A percentile compares a stretch with the other conserved stretches of the same genome.
Evolutionary conservation across 2,113 vertebrate genomes (phyloP).

Genomic region (Xiphias gladius): DNA sequence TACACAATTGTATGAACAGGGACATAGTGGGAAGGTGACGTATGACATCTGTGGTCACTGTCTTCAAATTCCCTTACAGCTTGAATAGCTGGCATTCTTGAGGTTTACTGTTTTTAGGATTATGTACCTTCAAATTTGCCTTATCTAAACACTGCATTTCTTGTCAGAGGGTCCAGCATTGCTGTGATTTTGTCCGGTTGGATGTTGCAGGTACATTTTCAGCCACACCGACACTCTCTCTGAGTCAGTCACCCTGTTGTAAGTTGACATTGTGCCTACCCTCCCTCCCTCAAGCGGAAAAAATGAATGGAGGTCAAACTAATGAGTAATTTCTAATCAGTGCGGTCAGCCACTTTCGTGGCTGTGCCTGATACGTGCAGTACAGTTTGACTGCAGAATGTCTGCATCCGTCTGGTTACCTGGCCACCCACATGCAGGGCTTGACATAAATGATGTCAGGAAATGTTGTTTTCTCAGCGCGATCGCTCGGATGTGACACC

Average conservation of each 20-base stretch:
- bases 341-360: slow-evolving; percentile 47
- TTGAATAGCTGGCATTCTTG: background rate
- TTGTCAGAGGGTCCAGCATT: background rate
- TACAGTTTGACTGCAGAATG: slow-evolving; percentile 14
- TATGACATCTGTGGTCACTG: background rate
- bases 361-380: slow-evolving; percentile 8
- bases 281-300: slow-evolving; percentile 58
- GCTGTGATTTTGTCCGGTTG: slow-evolving; percentile 1
- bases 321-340: slow-evolving; percentile 53
- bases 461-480: background rate
- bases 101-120: background rate
- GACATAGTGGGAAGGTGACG: background rate
- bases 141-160: background rate
- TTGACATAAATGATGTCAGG: slow-evolving; percentile 5
- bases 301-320: slow-evolving; percentile 61
- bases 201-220: slow-evolving; percentile 21
- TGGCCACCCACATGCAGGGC: background rate
- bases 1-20: background rate
- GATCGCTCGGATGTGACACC: slow-evolving; percentile 1
- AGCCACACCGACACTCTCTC: slow-evolving; percentile 11
- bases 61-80: background rate
- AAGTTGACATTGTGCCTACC: slow-evolving; percentile 47
- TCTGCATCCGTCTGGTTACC: slow-evolving; percentile 43
- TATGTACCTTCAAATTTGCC: background rate
- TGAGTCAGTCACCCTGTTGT: slow-evolving; percentile 13